These are phyloP conservation scores for Chironomus tepperi DNA, from an alignment of 1,140 invertebrate species.

Conservation along the genomic window DNA sequence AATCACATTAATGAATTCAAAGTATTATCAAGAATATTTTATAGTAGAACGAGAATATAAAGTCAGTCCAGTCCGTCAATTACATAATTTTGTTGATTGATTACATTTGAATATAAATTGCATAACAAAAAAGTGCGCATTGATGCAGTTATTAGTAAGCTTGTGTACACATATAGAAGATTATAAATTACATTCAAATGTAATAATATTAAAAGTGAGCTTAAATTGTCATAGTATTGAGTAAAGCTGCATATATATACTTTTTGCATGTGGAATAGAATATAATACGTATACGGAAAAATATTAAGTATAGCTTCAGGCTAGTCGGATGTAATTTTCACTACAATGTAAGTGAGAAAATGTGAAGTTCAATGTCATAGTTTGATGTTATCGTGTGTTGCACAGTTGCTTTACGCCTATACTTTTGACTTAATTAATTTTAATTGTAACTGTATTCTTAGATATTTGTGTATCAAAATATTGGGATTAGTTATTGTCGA, in stretches of 20 bases:
- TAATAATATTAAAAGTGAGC: not conserved
- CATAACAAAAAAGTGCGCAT: not conserved
- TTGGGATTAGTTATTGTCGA: too few relatives aligned
- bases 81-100: not conserved
- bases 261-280: not conserved
- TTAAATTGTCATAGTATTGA: not conserved
- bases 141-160: not conserved
- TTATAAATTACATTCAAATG: constrained; percentile 1
- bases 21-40: too few relatives aligned
- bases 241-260: not conserved
- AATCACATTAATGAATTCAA: too few relatives aligned
- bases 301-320: not conserved
- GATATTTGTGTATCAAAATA: too few relatives aligned
- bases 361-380: constrained; percentile 8
- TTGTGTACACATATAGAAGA: not conserved
- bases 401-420: not conserved
- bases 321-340: not conserved
- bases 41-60: not conserved
- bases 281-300: not conserved
- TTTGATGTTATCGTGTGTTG: not conserved
- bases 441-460: too few relatives aligned
- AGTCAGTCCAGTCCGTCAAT: not conserved
- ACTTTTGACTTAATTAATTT: not conserved
- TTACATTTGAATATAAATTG: constrained; percentile 9
- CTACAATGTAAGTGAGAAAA: not conserved